Base-by-base conservation (phyloP, 2,888 invertebrate species). In the Thereva unica region DNA sequence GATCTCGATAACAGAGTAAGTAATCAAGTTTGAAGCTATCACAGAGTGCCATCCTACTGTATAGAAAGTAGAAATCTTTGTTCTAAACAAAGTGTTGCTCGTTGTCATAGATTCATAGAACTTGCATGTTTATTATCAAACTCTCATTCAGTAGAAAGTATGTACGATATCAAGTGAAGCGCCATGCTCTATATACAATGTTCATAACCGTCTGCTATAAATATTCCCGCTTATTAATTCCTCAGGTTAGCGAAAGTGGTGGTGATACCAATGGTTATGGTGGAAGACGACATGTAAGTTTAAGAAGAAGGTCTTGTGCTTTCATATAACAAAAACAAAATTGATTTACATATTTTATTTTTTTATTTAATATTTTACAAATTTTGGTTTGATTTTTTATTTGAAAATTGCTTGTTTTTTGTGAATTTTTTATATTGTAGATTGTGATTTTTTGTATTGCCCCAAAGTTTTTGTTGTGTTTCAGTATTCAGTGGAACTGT, bases 1-100 rank as follows among this genome's bases (percentile, higher is more conserved):
- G 89, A 92, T 72, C 84, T 92, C 37, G 92, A 93, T 76, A 88
- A 90, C 71, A 85, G 90, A 80, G 92, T 92, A 81, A 87, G 88
- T 83, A 63, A 45, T 45, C 0, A 9, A 6, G 10, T 10, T 10
- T 9, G 5, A 45, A 45, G 2, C 23, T 23, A 23, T 23, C 23
- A 23, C 23, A 2, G 23, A 23, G 23, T 23, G 23, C 23, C 23
- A 23, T 23, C 23, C 23, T 23, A 23, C 23, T 23, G 23, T 23
- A 23, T 23, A 23, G 2, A 23, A 23, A 23, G 23, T 23, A 23
- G 2, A 23, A 23, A 23, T 23, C 23, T 23, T 23, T 23, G 23
- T 23, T 23, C 23, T 23, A 23, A 23, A 23, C 23, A 23, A 23
- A 23, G 23, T 23, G 23, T 23, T 23, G 23, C 23, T 23, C 2